These are phyloP conservation scores for Seira sanloemensis DNA, from an alignment of 2,888 invertebrate genomes.

Conservation along the genomic window DNA sequence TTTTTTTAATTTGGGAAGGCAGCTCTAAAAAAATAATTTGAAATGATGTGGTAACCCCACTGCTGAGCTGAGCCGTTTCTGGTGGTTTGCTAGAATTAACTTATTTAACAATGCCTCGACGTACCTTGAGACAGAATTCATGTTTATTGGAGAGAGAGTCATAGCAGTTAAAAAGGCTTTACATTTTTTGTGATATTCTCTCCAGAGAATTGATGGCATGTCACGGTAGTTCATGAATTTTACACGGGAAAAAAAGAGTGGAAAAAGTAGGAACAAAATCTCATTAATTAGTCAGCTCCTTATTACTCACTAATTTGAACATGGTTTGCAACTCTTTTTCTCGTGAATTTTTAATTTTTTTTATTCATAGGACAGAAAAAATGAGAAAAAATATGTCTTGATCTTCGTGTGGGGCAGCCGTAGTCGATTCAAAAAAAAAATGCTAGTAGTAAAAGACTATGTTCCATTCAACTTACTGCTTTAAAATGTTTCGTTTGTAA, in stretches of 20 bases:
- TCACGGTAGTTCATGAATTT: conserved; percentile 38
- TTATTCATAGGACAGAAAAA: conserved; percentile 33
- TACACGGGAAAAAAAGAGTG: conserved; percentile 1
- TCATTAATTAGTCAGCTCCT: conserved; percentile 60
- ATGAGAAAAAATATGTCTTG: background rate
- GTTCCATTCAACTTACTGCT: background rate
- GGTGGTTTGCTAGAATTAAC: background rate
- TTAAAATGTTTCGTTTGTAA: conserved; percentile 11
- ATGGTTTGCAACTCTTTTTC: conserved; percentile 63
- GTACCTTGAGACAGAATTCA: background rate
- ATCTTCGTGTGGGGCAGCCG: conserved; percentile 30
- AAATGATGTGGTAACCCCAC: background rate
- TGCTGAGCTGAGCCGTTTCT: background rate
- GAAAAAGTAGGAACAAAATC: conserved; percentile 27
- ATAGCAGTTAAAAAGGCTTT: background rate
- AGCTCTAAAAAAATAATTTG: background rate
- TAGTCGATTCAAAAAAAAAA: too few relatives aligned
- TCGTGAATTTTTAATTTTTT: conserved; percentile 62
- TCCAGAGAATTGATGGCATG: conserved; percentile 37
- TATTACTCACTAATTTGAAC: conserved; percentile 62
- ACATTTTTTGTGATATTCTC: conserved; percentile 1
- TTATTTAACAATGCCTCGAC: background rate
- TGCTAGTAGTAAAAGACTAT: too few relatives aligned
- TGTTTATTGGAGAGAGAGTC: background rate
- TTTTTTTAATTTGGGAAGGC: background rate